Conservation (phyloP, 2,797 vertebrate genomes). For the Alectoris magna region DNA sequence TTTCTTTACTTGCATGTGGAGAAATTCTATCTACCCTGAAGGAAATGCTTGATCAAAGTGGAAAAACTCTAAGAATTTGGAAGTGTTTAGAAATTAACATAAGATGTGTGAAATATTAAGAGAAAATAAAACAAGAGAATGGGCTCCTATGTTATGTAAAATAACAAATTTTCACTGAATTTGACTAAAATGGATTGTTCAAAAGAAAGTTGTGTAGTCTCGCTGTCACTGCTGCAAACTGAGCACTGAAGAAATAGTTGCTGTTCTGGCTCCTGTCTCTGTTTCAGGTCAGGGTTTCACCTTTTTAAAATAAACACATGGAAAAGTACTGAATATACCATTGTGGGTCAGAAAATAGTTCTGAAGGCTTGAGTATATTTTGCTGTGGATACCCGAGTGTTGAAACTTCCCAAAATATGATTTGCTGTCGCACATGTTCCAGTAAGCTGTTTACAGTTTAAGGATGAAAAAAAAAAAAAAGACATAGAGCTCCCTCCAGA, state of each 20-base stretch:
- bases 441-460: slow-evolving; percentile 76
- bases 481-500: slow-evolving; percentile 47
- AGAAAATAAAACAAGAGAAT: neutral
- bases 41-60: neutral
- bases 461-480: neutral
- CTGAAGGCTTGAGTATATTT: slow-evolving; percentile 72
- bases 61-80: neutral
- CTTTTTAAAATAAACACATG: slow-evolving; percentile 69
- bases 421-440: slow-evolving; percentile 72
- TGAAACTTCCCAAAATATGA: slow-evolving; percentile 75
- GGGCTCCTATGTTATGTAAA: neutral
- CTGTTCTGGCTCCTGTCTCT: slow-evolving; percentile 60
- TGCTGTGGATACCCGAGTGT: slow-evolving; percentile 74
- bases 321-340: slow-evolving; percentile 80
- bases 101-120: neutral
- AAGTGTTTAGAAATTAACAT: neutral
- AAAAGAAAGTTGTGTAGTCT: slow-evolving; percentile 45
- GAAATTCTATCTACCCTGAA: neutral
- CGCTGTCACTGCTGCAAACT: slow-evolving; percentile 44
- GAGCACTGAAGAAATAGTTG: slow-evolving; percentile 31
- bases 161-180: slow-evolving; percentile 38
- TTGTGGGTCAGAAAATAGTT: slow-evolving; percentile 69
- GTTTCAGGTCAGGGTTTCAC: slow-evolving; percentile 51
- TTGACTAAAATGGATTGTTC: slow-evolving; percentile 24
- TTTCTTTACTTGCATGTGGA: neutral